Evolutionary conservation across 92 coral and sea anemone genomes (phyloP), one percentile per base, ranked within the genome.

Genomic region (Siderastrea radians): DNA sequence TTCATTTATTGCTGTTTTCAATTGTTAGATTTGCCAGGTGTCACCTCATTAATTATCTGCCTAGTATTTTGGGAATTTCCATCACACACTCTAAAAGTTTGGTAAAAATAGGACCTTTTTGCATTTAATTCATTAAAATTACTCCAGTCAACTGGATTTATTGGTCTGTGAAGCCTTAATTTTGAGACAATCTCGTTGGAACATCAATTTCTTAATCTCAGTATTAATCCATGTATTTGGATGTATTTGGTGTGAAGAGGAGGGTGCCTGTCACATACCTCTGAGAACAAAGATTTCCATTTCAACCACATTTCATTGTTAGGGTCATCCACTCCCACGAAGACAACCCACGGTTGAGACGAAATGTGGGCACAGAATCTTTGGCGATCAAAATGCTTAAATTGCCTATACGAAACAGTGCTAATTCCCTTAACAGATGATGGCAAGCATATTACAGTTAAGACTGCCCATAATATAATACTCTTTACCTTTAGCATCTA

Each of bases 161-260:
- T 54, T 15, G 68, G 0, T 60, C 53, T 44, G 68, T 3, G 79
- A 43, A 4, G 80, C 90, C 83, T 86, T 86, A 16, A 74, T 74
- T 52, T 86, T 91, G 14, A 73, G 72, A 74, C 49, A 10, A 45
- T 80, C 91, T 17, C 94, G 75, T 16, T 68, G 15, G 43, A 69
- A 87, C 85, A 78, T 82, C 15, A 19, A 5, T 1, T 83, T 66
- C 68, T 87, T 91, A 52, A 91, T 54, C 44, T 82, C 75, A 19
- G 89, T 8, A 44, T 67, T 91, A 57, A 87, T 78, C 86, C 89
- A 87, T 7, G 91, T 48, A 15, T 87, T 75, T 6, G 74, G 2
- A 68, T 15, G 13, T 68, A 17, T 68, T 68, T 68, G 17, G 74
- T 68, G 74, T 46, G 16, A 46, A 68, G 74, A 14, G 49, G 74